These are phyloP conservation scores for Takifugu rubripes DNA, from an alignment of 2,797 vertebrate species.

Conservation along the genomic window DNA sequence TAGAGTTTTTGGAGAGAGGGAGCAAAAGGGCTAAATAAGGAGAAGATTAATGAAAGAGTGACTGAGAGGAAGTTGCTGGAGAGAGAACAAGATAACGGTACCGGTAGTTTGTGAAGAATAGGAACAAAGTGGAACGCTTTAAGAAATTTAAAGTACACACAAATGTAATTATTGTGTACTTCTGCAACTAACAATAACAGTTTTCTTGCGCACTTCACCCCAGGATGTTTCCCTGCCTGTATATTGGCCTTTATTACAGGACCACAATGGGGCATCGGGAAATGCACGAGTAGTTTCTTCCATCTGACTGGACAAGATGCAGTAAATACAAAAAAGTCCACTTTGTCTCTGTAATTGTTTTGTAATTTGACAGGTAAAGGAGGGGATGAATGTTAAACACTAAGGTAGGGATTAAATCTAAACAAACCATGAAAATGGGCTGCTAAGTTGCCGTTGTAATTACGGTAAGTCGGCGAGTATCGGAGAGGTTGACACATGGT, in stretches of 20 bases:
- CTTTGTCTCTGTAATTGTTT: too few relatives aligned
- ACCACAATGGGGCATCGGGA: too few relatives aligned
- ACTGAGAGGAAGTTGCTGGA: slow-evolving; percentile 15
- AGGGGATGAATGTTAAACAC: slow-evolving; percentile 16
- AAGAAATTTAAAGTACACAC: background rate
- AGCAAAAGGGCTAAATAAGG: slow-evolving; percentile 20
- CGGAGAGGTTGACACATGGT: slow-evolving; percentile 38
- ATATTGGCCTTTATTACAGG: too few relatives aligned
- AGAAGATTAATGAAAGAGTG: slow-evolving; percentile 22
- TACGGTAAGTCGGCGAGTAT: slow-evolving; percentile 45
- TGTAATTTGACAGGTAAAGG: background rate
- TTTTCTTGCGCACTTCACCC: background rate
- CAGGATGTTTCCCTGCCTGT: too few relatives aligned
- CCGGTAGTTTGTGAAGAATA: slow-evolving; percentile 32
- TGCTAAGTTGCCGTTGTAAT: slow-evolving; percentile 51
- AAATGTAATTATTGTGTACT: too few relatives aligned
- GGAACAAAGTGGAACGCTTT: background rate
- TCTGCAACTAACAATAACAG: background rate
- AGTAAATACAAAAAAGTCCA: too few relatives aligned
- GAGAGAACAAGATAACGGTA: slow-evolving; percentile 28
- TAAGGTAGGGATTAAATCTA: slow-evolving; percentile 39
- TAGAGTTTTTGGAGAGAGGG: slow-evolving; percentile 41
- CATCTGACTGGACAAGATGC: too few relatives aligned
- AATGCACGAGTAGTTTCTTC: too few relatives aligned
- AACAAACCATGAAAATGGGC: slow-evolving; percentile 36